phyloP scores from a whole-genome alignment of 2,888 invertebrate species.

The Tetranychus piercei region DNA sequence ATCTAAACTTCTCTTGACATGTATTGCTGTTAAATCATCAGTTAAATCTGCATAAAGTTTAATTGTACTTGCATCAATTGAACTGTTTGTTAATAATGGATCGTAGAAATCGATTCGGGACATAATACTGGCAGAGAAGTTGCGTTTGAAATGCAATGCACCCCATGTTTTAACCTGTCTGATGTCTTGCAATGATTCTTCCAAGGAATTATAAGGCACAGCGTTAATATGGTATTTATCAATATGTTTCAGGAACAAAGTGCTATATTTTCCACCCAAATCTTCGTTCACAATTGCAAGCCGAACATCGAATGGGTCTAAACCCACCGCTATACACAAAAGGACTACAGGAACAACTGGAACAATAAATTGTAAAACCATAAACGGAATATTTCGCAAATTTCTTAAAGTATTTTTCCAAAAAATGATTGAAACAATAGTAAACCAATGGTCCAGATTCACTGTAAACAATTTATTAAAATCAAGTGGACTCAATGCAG shows the following conservation, averaged over 20 bases:
- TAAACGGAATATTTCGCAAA: not conserved
- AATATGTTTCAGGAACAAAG: not conserved
- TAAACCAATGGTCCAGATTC: not conserved
- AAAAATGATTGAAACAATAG: not conserved
- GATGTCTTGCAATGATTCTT: not conserved
- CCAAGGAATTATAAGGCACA: not conserved
- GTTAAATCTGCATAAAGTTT: conserved; percentile 80
- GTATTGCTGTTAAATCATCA: conserved; percentile 41
- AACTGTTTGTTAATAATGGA: conserved; percentile 63
- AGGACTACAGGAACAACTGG: conserved; percentile 1
- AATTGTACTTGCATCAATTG: conserved; percentile 64
- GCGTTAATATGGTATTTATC: not conserved
- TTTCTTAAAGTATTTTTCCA: conserved; percentile 4
- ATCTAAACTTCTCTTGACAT: conserved; percentile 58
- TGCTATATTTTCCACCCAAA: not conserved
- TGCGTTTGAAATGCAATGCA: conserved; percentile 37
- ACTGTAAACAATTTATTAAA: conserved; percentile 1
- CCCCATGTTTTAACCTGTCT: not conserved
- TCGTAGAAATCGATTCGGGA: conserved; percentile 52
- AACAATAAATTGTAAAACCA: conserved; percentile 4
- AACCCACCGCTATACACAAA: not conserved
- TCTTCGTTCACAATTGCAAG: not conserved
- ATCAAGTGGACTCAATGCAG: conserved; percentile 1
- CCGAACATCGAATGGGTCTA: conserved; percentile 8
- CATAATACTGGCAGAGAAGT: conserved; percentile 67